Base-by-base conservation (phyloP, 2,797 vertebrate genomes). In the Acridotheres tristis region DNA sequence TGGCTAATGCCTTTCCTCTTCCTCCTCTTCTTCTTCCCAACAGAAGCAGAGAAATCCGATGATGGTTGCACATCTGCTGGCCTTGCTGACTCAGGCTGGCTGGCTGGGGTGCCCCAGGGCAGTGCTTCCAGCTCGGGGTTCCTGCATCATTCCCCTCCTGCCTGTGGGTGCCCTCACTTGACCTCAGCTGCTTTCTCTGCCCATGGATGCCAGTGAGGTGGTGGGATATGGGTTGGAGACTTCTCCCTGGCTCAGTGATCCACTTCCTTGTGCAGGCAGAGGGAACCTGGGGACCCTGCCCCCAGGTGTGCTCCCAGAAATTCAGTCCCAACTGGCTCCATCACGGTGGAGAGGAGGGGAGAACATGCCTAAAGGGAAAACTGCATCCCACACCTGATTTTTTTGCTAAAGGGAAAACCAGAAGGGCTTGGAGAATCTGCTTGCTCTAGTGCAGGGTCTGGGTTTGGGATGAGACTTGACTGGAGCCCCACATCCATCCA, bases 1-100 rank as follows among this genome's bases (percentile, higher is more conserved):
- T 91, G 66, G 67, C 16, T 89, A 15, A 13, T 65, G 67, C 65
- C 45, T 71, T 91, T 92, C 87, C 74, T 85, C 77, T 40, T 40
- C 40, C 40, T 40, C 40, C 38, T 89, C 51, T 2, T 54, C 91
- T 62, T 55, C 66, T 55, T 88, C 54, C 16, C 9, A 2, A 16
- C 58, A 72, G 47, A 34, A 58, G 63, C 90, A 77, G 71, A 73
- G 71, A 26, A 92, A 75, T 12, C 43, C 4, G 4, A 67, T n/a
- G 78, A 54, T 88, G 89, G 38, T 43, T 63, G 91, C 72, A 32
- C 65, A 75, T 92, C 84, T 87, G 88, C 92, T 86, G 85, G 51
- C 25, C 43, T 55, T 79, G 82, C 90, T 86, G 88, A 61, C 59
- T 81, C 45, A n/a, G 69, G 79, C 85, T 74, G 75, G 7, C 47